Evolutionary conservation across 2,888 invertebrate species (phyloP).

Genomic region (Endomychus coccineus): DNA sequence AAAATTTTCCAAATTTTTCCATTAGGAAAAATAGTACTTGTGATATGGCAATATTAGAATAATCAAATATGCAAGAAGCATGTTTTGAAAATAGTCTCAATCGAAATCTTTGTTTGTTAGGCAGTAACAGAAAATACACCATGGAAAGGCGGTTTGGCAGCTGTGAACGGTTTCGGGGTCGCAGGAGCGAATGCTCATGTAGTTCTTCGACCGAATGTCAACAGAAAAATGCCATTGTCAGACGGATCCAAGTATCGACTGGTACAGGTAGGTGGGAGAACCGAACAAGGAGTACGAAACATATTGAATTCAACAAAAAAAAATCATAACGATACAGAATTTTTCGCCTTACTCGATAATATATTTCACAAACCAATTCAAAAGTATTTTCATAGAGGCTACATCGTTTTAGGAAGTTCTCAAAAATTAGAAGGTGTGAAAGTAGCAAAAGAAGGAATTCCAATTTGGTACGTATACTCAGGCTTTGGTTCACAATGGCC

Average conservation of each 20-base stretch:
- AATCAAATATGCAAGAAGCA: too few relatives aligned
- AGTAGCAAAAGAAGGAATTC: conserved; percentile 56
- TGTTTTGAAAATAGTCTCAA: too few relatives aligned
- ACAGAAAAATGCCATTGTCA: conserved; percentile 54
- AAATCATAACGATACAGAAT: conserved; percentile 61
- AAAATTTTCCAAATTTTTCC: too few relatives aligned
- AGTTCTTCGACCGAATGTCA: conserved; percentile 71
- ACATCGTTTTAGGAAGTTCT: conserved; percentile 57
- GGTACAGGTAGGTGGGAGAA: conserved; percentile 76
- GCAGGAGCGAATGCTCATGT: conserved; percentile 96
- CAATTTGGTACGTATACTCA: conserved; percentile 92
- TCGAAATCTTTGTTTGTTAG: conserved; percentile 15
- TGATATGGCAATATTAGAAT: too few relatives aligned
- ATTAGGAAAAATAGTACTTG: too few relatives aligned
- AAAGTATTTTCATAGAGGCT: conserved; percentile 74
- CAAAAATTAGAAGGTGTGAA: conserved; percentile 46
- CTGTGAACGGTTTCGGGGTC: conserved; percentile 95
- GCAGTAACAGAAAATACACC: conserved; percentile 70
- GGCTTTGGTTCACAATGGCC: conserved; percentile 99
- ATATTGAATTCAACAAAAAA: conserved; percentile 58
- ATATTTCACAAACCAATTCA: conserved; percentile 66
- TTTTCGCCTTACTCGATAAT: conserved; percentile 68
- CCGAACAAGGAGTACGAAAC: conserved; percentile 64
- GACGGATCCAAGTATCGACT: conserved; percentile 58
- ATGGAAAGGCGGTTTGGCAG: conserved; percentile 88